A percentile compares a stretch with the other conserved stretches of the same genome.
These are phyloP conservation scores for Bombyx mori DNA, from an alignment of 1,140 invertebrate genomes.

Conservation along the genomic window DNA sequence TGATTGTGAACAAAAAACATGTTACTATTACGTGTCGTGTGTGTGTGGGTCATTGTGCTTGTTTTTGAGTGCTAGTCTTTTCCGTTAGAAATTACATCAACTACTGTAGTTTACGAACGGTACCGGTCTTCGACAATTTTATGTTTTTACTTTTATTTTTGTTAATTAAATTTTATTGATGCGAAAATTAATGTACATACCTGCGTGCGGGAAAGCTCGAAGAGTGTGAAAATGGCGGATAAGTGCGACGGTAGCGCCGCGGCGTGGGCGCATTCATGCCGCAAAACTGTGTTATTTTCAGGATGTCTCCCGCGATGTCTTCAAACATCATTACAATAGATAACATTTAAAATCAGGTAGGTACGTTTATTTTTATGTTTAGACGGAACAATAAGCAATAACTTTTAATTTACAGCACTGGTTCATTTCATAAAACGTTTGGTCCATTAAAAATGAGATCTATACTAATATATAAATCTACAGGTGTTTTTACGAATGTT, in stretches of 20 bases:
- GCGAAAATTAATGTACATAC: constrained; percentile 40
- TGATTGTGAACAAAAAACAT: constrained; percentile 63
- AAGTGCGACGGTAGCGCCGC: constrained; percentile 54
- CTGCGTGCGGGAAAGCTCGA: constrained; percentile 62
- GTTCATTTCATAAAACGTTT: too few relatives aligned
- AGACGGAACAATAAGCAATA: too few relatives aligned
- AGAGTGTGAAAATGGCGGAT: constrained; percentile 62
- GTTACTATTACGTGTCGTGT: constrained; percentile 61
- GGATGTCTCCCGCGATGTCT: constrained; percentile 68
- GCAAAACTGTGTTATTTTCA: constrained; percentile 67
- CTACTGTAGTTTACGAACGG: background rate
- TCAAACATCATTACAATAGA: constrained; percentile 42
- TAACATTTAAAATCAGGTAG: constrained; percentile 8
- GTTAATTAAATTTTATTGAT: constrained; percentile 13
- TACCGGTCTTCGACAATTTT: background rate
- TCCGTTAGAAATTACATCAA: constrained; percentile 3
- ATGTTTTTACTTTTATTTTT: background rate
- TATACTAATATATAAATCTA: too few relatives aligned
- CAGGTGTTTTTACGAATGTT: too few relatives aligned
- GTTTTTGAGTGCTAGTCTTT: constrained; percentile 21
- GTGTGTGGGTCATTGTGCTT: constrained; percentile 64
- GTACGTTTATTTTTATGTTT: constrained; percentile 1
- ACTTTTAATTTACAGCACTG: too few relatives aligned
- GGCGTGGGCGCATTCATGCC: constrained; percentile 50
- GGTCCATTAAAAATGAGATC: too few relatives aligned